Conservation (phyloP, 2,797 vertebrate genomes). For the Forpus xanthops region DNA sequence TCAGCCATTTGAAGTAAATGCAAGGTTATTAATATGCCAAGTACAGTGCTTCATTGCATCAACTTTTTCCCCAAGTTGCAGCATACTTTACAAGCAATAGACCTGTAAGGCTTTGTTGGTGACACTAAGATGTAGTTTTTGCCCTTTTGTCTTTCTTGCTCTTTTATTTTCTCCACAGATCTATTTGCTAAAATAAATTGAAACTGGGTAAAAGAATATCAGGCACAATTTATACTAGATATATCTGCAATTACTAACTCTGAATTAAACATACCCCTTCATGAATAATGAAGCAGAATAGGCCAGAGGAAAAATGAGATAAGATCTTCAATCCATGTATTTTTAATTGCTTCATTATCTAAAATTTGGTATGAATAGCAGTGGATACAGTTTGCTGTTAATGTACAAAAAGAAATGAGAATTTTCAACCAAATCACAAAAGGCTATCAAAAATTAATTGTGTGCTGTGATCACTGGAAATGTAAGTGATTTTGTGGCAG, state of each 20-base stretch:
- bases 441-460: conserved; percentile 87
- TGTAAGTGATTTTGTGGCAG: conserved; percentile 79
- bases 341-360: conserved; percentile 88
- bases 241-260: conserved; percentile 82
- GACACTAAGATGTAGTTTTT: conserved; percentile 38
- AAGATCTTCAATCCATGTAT: conserved; percentile 84
- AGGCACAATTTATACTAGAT: conserved; percentile 79
- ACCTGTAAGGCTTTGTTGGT: conserved; percentile 52
- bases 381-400: conserved; percentile 81
- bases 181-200: conserved; percentile 84
- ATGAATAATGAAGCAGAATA: conserved; percentile 83
- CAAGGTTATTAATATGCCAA: background rate
- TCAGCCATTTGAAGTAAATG: background rate
- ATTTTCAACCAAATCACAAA: conserved; percentile 83
- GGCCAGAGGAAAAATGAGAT: conserved; percentile 82
- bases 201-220: conserved; percentile 76
- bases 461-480: conserved; percentile 82
- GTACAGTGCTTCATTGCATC: background rate
- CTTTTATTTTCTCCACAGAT: conserved; percentile 48
- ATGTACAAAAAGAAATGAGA: conserved; percentile 79
- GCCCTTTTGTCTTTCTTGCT: conserved; percentile 62
- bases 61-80: background rate
- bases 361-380: conserved; percentile 82
- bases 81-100: conserved; percentile 16
- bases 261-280: conserved; percentile 84